These are phyloP conservation scores for Lasioglossum lativentre DNA, from an alignment of 2,888 invertebrate species.

Conservation along the genomic window DNA sequence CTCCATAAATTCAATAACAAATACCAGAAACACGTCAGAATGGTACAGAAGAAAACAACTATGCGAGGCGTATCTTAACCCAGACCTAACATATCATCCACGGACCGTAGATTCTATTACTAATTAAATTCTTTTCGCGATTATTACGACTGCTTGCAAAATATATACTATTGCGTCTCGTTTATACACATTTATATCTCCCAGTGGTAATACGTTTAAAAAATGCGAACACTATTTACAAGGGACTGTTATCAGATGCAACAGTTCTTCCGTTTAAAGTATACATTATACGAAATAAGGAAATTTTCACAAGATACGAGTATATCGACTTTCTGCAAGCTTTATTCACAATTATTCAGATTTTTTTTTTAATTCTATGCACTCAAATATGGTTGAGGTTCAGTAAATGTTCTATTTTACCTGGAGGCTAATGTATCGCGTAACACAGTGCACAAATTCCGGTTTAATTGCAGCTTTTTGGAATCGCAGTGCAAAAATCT, in stretches of 20 bases:
- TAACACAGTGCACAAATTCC: background rate
- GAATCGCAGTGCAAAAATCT: background rate
- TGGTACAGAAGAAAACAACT: background rate
- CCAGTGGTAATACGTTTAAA: background rate
- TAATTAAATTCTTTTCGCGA: background rate
- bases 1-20: constrained; percentile 13
- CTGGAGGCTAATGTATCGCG: background rate
- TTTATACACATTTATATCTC: background rate
- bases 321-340: no score
- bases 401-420: background rate
- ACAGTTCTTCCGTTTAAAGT: background rate
- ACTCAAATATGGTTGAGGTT: background rate
- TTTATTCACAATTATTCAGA: background rate
- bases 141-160: background rate
- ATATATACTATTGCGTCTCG: background rate
- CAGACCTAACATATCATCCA: constrained; percentile 5
- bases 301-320: no score
- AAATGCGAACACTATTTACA: background rate
- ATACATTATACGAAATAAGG: no score
- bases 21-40: constrained; percentile 12
- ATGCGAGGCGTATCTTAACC: background rate
- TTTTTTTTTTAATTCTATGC: background rate
- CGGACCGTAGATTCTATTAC: background rate
- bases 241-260: background rate
- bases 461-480: background rate